phyloP scores from a whole-genome alignment of 1,140 invertebrate genomes.

The Drosophila prosaltans region DNA sequence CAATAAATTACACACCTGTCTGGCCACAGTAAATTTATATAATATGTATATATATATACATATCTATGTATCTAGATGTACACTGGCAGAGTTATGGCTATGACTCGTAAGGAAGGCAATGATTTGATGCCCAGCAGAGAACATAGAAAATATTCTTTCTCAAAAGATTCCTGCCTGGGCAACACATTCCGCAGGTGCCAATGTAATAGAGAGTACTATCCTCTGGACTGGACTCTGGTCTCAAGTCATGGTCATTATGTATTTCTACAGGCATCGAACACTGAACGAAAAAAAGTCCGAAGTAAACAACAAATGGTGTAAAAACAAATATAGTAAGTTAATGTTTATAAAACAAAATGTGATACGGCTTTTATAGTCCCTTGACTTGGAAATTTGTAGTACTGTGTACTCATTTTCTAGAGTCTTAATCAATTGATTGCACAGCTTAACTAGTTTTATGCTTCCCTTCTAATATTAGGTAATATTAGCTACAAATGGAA shows the following conservation, averaged over 20 bases:
- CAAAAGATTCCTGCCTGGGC: slow-evolving; percentile 57
- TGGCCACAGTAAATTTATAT: slow-evolving; percentile 65
- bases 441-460: no score
- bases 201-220: slow-evolving; percentile 38
- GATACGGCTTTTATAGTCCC: no score
- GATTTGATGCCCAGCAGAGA: slow-evolving; percentile 5
- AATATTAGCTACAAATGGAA: no score
- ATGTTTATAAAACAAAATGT: no score
- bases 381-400: no score
- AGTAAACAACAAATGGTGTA: neutral
- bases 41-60: slow-evolving; percentile 19
- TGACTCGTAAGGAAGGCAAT: slow-evolving; percentile 31
- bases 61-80: slow-evolving; percentile 25
- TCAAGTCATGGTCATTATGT: slow-evolving; percentile 21
- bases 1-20: slow-evolving; percentile 82
- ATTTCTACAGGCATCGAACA: slow-evolving; percentile 1
- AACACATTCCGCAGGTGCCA: slow-evolving; percentile 78
- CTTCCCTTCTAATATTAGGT: no score
- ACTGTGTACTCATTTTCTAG: no score
- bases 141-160: slow-evolving; percentile 72
- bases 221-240: neutral
- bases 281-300: neutral
- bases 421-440: no score
- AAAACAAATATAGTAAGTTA: no score
- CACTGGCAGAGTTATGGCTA: slow-evolving; percentile 64